Evolutionary conservation across 2,113 vertebrate species (phyloP), one percentile per base, ranked within the genome.

Genomic region (Cnemophilus loriae): DNA sequence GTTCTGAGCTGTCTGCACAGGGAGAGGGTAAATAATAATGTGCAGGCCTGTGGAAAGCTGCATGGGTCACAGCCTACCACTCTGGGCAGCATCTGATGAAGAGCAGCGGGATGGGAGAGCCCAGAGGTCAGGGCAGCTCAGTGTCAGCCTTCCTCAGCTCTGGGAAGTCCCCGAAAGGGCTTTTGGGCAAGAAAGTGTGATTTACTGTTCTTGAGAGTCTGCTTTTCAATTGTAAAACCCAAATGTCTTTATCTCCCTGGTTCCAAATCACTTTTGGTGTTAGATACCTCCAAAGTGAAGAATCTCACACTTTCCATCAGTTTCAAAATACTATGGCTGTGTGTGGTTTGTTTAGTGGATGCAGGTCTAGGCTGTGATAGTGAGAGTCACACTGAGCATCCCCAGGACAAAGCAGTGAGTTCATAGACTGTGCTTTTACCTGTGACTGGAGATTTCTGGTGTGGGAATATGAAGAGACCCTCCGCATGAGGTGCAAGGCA

Each of bases 21-120:
- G 50, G 84, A 82, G 65, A 64, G 65, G 42, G 65, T 65, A 68
- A 84, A 82, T 60, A 47, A 26, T 23, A 41, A 57, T 13, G 49
- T 26, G 17, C 32, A 3, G 9, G 53, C 57, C 52, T 0, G 0
- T 53, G 65, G 92, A 68, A 71, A 28, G 87, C 77, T 15, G 70
- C 3, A 6, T 2, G 17, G n/a, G n/a, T 28, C 68, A 18, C 39
- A 50, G 63, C 52, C 64, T 75, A 56, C 21, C 2, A 0, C 55
- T 30, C 33, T 5, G 2, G 42, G 60, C 80, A 74, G 35, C 1
- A 16, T 52, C 59, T 13, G 15, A 37, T 0, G 0, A 70, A 52
- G 27, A 50, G 47, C 78, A 35, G 57, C 0, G 0, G 55, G 56
- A 53, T 16, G 37, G 55, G 39, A 28, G 69, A 82, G 37, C 26